Conservation (phyloP, 2,888 invertebrate genomes). For the Tribolium freemani region DNA sequence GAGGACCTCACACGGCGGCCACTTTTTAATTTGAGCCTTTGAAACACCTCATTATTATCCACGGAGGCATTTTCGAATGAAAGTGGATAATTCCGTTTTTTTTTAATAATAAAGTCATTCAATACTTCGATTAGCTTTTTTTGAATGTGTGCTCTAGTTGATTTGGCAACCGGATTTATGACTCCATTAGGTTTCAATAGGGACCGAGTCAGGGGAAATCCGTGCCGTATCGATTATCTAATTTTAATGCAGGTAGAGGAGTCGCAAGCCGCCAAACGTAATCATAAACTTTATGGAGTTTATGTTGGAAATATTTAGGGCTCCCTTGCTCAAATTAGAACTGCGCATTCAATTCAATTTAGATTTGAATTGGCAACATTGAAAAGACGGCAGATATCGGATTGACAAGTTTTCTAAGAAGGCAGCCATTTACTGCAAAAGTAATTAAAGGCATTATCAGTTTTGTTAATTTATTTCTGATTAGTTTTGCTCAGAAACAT, state of each 20-base stretch:
- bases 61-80: slow-evolving; percentile 34
- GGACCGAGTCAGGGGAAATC: slow-evolving; percentile 1
- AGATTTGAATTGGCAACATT: no score
- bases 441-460: no score
- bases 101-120: slow-evolving; percentile 23
- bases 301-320: no score
- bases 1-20: slow-evolving; percentile 57
- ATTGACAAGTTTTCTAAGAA: no score
- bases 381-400: no score
- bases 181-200: slow-evolving; percentile 22
- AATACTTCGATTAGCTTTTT: neutral
- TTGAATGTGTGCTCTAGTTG: neutral
- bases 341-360: no score
- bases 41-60: slow-evolving; percentile 43
- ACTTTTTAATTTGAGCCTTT: slow-evolving; percentile 53
- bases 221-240: slow-evolving; percentile 15
- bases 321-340: no score
- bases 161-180: slow-evolving; percentile 22
- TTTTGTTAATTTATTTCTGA: no score
- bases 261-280: neutral
- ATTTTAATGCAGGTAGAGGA: neutral
- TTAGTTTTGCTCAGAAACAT: no score
- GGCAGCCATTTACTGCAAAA: no score
- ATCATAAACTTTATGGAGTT: no score
- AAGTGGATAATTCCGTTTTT: slow-evolving; percentile 12